Base-by-base conservation (phyloP, 2,888 invertebrate species). In the Drosophila bunnanda region DNA sequence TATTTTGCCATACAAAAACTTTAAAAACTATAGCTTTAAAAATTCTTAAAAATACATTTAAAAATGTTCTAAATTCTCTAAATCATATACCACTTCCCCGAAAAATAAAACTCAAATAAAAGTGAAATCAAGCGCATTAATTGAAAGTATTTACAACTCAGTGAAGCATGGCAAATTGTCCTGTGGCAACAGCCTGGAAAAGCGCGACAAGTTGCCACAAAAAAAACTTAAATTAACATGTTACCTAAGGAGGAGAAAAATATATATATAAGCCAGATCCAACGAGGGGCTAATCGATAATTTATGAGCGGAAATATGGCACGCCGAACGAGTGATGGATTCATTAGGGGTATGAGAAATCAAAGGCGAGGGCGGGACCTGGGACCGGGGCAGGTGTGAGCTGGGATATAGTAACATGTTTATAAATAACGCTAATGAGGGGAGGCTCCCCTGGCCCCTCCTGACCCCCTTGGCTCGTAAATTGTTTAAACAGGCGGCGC, bases 361-460 rank as follows among this genome's bases (percentile, higher is more conserved):
- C 13, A 9, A 10, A 15, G 50, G 22, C 28, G 12, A 44, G 38
- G 38, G 25, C 25, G 25, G 25, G 25, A 25, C 25, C 25, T 2
- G 25, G 4, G 25, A 25, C 25, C 4, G 25, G 25, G 25, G 20
- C 34, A 52, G 58, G 39, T 58, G 64, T 28, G 44, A 67, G 39
- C 8, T 34, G 58, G 48, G 41, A 61, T 64, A 68, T 62, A 64
- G 70, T 75, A 82, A 84, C 88, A 71, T 82, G 82, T 85, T 85
- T 88, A 83, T 83, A 88, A 83, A 83, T 83, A 78, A 71, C 80
- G 80, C 80, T 83, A 83, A 83, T 83, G 86, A 83, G n/a, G n/a
- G n/a, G n/a, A n/a, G n/a, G n/a, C n/a, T n/a, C n/a, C n/a, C n/a
- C n/a, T n/a, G n/a, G n/a, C n/a, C n/a, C n/a, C n/a, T n/a, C n/a